Base-by-base conservation (phyloP, 2,888 invertebrate species). In the Dicranocentrus wangi region DNA sequence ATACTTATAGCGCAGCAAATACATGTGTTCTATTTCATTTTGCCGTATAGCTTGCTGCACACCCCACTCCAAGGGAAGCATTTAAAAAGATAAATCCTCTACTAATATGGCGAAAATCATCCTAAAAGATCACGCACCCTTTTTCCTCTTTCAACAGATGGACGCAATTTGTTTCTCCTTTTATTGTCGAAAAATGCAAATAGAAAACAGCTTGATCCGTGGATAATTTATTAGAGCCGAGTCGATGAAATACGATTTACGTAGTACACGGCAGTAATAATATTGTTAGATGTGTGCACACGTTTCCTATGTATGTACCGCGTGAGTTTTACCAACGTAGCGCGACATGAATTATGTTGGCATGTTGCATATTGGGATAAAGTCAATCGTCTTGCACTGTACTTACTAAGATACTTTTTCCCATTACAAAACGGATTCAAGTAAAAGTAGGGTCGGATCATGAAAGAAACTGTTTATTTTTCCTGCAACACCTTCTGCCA, bases 151-250 rank as follows among this genome's bases (percentile, higher is more conserved):
- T 25, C 60, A 83, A 65, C 85, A 85, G 83, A 85, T 83, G 85
- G 85, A 77, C 51, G 70, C 85, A 83, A 85, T 85, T 85, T 85
- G 85, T 85, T 83, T 85, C 78, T 55, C 61, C 68, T 82, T 84
- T 85, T 85, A 85, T 82, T 76, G 77, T 81, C 71, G 69, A 76
- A 82, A 85, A 83, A 83, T 85, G 82, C 82, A 81, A 82, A 84
- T 83, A 78, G 63, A 82, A 73, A 83, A 81, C 85, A 73, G 82
- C 82, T 84, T 84, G 82, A 82, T 82, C 75, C 66, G 55, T 42
- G 69, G 73, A 79, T 75, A 79, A 82, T 82, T 82, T 82, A 82
- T 82, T 75, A 32, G 39, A 53, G n/a, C 19, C 53, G 27, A 71
- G 70, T 78, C 78, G 65, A 78, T 78, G 70, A 70, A 55, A 78